Percentiles rank a stretch among this genome's conserved stretches.
Conservation (phyloP, 2,113 vertebrate genomes). For the Tretioscincus oriximinensis region DNA sequence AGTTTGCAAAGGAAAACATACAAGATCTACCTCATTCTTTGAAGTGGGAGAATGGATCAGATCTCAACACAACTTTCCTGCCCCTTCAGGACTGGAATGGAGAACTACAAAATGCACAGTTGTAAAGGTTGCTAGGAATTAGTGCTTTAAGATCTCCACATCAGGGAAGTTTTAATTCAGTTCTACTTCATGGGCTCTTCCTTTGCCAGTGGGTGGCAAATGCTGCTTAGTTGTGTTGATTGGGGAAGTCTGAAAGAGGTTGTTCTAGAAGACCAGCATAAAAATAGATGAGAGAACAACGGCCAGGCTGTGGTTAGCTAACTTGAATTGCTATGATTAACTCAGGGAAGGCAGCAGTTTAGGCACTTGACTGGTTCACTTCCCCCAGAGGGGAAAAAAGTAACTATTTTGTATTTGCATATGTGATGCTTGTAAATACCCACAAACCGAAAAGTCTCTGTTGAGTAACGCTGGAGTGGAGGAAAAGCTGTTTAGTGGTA, state of each 20-base stretch:
- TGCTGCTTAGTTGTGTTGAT: background rate
- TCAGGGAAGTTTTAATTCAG: background rate
- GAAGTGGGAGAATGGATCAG: background rate
- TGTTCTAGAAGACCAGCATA: background rate
- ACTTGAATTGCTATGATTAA: conserved; percentile 26
- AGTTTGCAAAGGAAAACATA: background rate
- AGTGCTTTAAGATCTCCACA: background rate
- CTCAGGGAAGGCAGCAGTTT: background rate
- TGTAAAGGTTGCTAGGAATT: background rate
- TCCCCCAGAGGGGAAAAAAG: background rate
- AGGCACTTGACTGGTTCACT: conserved; percentile 17
- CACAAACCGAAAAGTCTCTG: background rate
- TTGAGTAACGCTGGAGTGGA: background rate
- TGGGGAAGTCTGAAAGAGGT: conserved; percentile 6
- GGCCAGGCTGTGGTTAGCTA: conserved; percentile 29
- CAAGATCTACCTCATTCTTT: background rate
- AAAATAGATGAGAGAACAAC: conserved; percentile 23
- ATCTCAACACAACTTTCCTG: background rate
- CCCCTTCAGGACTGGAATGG: too few species aligned
- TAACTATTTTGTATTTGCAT: background rate
- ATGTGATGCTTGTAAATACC: background rate
- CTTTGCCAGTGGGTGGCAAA: background rate
- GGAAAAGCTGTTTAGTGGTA: background rate
- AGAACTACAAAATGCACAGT: background rate
- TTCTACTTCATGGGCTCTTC: background rate